These are phyloP conservation scores for Muschampia plurimacula DNA, from an alignment of 2,888 invertebrate genomes.

Conservation along the genomic window DNA sequence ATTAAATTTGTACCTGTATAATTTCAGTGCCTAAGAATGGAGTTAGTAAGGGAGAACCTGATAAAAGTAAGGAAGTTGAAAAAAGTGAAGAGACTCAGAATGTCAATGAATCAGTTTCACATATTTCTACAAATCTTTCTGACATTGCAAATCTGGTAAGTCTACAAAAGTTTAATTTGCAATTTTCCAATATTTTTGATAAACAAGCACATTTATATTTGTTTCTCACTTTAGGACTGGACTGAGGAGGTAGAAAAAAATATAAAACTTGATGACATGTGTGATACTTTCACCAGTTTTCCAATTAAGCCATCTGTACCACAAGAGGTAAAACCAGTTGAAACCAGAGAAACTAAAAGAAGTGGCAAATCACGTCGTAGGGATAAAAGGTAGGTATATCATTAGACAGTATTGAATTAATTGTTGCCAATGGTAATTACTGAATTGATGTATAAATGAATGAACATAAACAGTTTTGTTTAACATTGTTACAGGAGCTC, in stretches of 20 bases:
- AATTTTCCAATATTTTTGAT: not conserved
- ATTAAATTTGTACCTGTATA: not conserved
- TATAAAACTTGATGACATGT: constrained; percentile 74
- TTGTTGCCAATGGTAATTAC: too few species aligned
- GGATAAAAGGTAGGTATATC: constrained; percentile 67
- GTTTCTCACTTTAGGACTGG: constrained; percentile 68
- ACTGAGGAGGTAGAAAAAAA: constrained; percentile 82
- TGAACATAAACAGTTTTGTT: not conserved
- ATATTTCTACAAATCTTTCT: constrained; percentile 69
- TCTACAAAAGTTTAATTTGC: constrained; percentile 28
- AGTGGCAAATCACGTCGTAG: constrained; percentile 69
- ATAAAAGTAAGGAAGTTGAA: constrained; percentile 51
- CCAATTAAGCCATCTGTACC: constrained; percentile 59
- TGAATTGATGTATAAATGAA: too few species aligned
- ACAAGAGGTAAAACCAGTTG: constrained; percentile 66
- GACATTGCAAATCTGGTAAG: constrained; percentile 78
- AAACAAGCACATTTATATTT: not conserved
- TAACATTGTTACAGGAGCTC: constrained; percentile 65
- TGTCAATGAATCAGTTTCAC: constrained; percentile 71
- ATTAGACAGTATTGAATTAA: not conserved
- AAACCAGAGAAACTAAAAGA: constrained; percentile 67
- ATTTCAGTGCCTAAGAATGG: constrained; percentile 72
- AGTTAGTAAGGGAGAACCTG: constrained; percentile 50
- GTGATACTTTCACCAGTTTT: constrained; percentile 71
- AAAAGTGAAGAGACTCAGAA: constrained; percentile 58